These are phyloP conservation scores for Punctoribates punctum DNA, from an alignment of 2,888 invertebrate genomes.

Conservation along the genomic window DNA sequence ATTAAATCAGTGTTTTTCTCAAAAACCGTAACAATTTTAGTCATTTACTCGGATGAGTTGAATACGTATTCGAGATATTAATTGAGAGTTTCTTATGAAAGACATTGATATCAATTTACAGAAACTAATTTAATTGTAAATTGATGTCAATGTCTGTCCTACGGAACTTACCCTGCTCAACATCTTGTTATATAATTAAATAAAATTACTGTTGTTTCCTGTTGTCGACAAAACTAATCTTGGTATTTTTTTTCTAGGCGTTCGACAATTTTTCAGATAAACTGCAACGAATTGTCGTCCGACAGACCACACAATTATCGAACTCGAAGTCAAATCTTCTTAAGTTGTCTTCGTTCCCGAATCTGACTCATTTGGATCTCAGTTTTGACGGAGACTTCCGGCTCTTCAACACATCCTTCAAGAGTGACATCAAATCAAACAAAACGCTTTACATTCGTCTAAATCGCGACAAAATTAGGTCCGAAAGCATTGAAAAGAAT, in stretches of 20 bases:
- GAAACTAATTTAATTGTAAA: too few species aligned
- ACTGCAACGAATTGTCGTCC: constrained; percentile 30
- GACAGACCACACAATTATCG: constrained; percentile 29
- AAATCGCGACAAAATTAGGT: constrained; percentile 32
- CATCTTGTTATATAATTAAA: too few species aligned
- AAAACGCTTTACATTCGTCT: constrained; percentile 36
- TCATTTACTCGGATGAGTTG: too few species aligned
- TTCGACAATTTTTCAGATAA: constrained; percentile 27
- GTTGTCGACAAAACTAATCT: background rate
- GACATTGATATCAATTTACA: too few species aligned
- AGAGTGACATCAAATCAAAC: constrained; percentile 14
- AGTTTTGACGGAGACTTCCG: constrained; percentile 37
- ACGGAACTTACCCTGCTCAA: too few species aligned
- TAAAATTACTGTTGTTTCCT: too few species aligned
- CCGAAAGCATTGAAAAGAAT: constrained; percentile 35
- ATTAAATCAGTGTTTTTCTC: too few species aligned
- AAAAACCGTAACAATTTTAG: too few species aligned
- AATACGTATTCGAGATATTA: too few species aligned
- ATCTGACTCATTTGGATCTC: constrained; percentile 35
- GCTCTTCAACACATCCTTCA: constrained; percentile 35
- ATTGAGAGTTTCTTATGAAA: too few species aligned
- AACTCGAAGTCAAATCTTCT: background rate
- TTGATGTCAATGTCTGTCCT: too few species aligned
- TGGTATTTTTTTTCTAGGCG: constrained; percentile 19
- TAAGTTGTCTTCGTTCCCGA: constrained; percentile 28